A percentile compares a stretch with the other conserved stretches of the same genome.
phyloP scores from a whole-genome alignment of 2,797 vertebrate genomes.

The Anableps anableps region DNA sequence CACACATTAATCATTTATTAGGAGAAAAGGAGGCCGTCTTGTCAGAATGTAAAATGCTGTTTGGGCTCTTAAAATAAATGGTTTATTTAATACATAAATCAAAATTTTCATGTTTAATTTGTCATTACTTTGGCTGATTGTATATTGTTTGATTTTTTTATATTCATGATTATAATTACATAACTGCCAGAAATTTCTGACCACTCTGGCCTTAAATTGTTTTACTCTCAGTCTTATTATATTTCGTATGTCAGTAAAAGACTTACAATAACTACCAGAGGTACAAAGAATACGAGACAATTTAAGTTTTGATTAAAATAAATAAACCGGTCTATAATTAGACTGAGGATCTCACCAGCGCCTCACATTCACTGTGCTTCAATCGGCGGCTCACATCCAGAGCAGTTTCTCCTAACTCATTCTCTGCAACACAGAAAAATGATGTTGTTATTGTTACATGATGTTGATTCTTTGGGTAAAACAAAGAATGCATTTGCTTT shows the following conservation, averaged over 20 bases:
- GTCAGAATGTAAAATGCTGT: neutral
- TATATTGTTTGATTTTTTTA: neutral
- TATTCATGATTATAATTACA: neutral
- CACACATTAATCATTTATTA: neutral
- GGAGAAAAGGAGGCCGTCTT: neutral
- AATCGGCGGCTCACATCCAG: conserved; percentile 83
- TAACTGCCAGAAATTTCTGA: neutral
- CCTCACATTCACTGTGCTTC: conserved; percentile 83
- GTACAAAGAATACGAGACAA: neutral
- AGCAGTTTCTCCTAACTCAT: conserved; percentile 81
- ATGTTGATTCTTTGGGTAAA: neutral
- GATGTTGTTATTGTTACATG: neutral
- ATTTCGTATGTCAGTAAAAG: neutral
- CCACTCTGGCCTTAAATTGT: neutral
- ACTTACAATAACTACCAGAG: neutral
- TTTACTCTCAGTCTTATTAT: neutral
- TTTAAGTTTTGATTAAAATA: neutral
- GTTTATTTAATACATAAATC: too few species aligned
- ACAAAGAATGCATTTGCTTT: neutral
- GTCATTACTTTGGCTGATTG: neutral
- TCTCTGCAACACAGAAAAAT: conserved; percentile 73
- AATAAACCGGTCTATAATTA: neutral
- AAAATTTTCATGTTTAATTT: neutral
- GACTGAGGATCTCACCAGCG: conserved; percentile 78
- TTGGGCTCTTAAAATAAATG: neutral